Evolutionary conservation across 2,888 invertebrate species (phyloP), one percentile per base, ranked within the genome.

Genomic region (Nephrotoma guestfalica): DNA sequence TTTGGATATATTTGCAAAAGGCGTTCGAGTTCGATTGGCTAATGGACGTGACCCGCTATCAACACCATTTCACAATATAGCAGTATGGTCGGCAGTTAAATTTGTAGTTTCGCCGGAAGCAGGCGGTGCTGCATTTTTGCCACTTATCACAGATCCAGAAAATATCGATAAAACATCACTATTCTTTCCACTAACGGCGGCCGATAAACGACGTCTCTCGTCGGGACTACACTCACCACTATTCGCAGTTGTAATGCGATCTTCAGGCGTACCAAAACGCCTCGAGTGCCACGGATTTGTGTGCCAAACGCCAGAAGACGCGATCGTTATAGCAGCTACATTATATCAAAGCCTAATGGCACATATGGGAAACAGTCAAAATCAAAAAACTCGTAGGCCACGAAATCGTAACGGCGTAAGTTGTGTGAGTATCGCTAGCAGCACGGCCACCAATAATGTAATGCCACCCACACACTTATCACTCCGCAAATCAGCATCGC

Each of bases 71-170:
- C 96, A 97, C 30, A 96, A 97, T 85, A 97, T 97, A 91, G 97
- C 97, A 0, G 97, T 97, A 1, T 97, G 97, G 97, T 97, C 97
- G 18, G 97, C 97, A 0, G 95, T 97, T 1, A 96, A 97, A 91
- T 96, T 97, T 90, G 95, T 96, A 6, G 93, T 95, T 30, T 95
- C 95, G 88, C 92, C 93, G 13, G 91, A 92, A 41, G 93, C 93
- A 88, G 93, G 93, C 86, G 93, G 93, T 83, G 92, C 92, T 4
- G 97, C 97, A 47, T 97, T 97, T 90, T 92, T 97, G 88, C 97
- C 97, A 3, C 92, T 97, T 11, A 96, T 96, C 88, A 95, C 96
- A 84, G 96, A 96, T 91, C 96, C 96, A 2, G 95, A 95, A 89
- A 95, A 95, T 88, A 94, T 95, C 88, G 96, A 96, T 90, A 95